Evolutionary conservation across 2,797 vertebrate species (phyloP).

Genomic region (Alauda arvensis): DNA sequence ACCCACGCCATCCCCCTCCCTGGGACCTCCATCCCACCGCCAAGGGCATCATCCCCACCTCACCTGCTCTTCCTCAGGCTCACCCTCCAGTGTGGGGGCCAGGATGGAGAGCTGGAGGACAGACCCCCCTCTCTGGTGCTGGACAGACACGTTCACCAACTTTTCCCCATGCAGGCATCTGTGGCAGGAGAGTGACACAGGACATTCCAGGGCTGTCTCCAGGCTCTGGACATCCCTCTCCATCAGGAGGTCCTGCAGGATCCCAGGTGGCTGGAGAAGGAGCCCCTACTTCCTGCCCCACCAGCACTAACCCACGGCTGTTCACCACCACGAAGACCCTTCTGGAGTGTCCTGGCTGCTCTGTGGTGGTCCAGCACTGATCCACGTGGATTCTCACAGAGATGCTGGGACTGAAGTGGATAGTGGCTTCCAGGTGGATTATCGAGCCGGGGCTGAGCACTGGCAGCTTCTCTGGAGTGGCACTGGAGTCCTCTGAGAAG

Average conservation of each 20-base stretch:
- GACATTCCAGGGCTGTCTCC: not conserved
- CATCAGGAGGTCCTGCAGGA: not conserved
- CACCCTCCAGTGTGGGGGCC: not conserved
- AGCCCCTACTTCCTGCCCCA: not conserved
- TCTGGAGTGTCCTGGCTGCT: slow-evolving; percentile 10
- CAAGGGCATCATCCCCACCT: not conserved
- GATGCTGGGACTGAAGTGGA: slow-evolving; percentile 70
- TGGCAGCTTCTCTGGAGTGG: slow-evolving; percentile 12
- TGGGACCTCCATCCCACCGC: not conserved
- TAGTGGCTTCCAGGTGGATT: slow-evolving; percentile 77
- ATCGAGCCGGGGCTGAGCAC: slow-evolving; percentile 68
- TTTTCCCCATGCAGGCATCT: slow-evolving; percentile 22
- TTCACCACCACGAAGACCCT: slow-evolving; percentile 69
- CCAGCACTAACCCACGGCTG: slow-evolving; percentile 73
- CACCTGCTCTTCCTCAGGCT: slow-evolving; percentile 7
- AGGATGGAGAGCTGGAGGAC: not conserved
- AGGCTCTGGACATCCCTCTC: not conserved
- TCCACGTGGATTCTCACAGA: slow-evolving; percentile 75
- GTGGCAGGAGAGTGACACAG: not conserved
- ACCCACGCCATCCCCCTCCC: not conserved
- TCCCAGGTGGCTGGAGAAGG: not conserved
- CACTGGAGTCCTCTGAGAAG: slow-evolving; percentile 65
- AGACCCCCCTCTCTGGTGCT: not conserved
- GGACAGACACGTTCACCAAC: not conserved
- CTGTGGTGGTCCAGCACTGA: slow-evolving; percentile 68